These are phyloP conservation scores for Pantherophis alleghaniensis DNA, from an alignment of 2,797 vertebrate species.

Conservation along the genomic window DNA sequence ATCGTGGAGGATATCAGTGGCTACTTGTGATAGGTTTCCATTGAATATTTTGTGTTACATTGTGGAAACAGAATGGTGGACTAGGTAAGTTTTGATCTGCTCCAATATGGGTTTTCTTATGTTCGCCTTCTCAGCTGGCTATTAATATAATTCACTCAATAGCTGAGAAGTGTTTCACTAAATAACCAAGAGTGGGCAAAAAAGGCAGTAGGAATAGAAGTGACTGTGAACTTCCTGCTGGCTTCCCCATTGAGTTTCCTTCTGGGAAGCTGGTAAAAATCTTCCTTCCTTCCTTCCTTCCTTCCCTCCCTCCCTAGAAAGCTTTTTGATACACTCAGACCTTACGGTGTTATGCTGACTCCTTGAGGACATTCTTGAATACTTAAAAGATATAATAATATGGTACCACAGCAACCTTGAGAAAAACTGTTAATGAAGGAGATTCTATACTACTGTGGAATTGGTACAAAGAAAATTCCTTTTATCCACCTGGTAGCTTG, in stretches of 20 bases:
- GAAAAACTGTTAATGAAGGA: slow-evolving; percentile 29
- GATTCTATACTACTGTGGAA: slow-evolving; percentile 11
- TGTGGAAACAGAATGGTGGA: not conserved
- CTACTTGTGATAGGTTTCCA: not conserved
- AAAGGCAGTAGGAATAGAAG: not conserved
- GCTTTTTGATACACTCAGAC: not conserved
- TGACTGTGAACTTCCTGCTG: not conserved
- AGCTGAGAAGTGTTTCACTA: not conserved
- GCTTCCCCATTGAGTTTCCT: not conserved
- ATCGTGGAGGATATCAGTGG: not conserved
- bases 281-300: too few relatives aligned
- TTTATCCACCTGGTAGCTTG: slow-evolving; percentile 10
- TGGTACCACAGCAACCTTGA: slow-evolving; percentile 20
- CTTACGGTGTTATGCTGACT: not conserved
- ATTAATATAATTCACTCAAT: not conserved
- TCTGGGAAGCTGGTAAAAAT: not conserved
- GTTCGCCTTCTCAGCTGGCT: not conserved
- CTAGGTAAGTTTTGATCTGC: not conserved
- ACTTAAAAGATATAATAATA: not conserved
- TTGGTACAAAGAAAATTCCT: slow-evolving; percentile 14
- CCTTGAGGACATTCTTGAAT: not conserved
- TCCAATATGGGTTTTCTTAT: not conserved
- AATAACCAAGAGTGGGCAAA: not conserved
- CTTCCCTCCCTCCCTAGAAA: not conserved
- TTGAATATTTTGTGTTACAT: not conserved